Base-by-base conservation (phyloP, 2,888 invertebrate genomes). In the Lasius platythorax region DNA sequence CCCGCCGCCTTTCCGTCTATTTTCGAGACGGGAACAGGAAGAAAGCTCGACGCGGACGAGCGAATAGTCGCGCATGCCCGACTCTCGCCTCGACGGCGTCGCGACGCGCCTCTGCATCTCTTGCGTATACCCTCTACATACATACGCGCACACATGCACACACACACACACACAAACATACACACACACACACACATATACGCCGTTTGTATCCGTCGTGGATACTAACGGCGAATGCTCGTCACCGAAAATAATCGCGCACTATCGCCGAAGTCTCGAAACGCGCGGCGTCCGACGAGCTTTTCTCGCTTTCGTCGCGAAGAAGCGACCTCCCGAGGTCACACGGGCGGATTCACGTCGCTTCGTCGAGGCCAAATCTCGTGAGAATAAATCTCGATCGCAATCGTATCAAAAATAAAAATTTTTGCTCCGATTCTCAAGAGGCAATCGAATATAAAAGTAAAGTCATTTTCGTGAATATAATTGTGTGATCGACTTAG, bases 181-280 rank as follows among this genome's bases (percentile, higher is more conserved):
- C 23, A 23, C 23, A 23, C 23, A 23, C 53, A 40, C 58, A 11
- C 6, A 18, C 28, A 37, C 33, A 18, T 79, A 72, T 64, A 70
- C 82, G 83, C 76, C 53, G 73, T 28, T 84, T 73, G 66, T 70
- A 50, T 83, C 63, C 89, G 86, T 86, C 88, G 90, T 87, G 90
- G 91, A 92, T 91, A 90, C 90, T 82, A 88, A 85, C 89, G 89
- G 85, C 87, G 91, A 87, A 88, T 84, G 87, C 91, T 90, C 82
- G 75, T 88, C 82, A 89, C 90, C 92, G 87, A 92, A 92, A 92
- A 92, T 92, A 92, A 90, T 89, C 87, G 85, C 83, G 84, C 85
- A 85, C 84, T 84, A 85, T 84, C 85, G 84, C 66, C 82, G 86
- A 64, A 84, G 87, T 82, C 82, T 64, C 76, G 64, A 88, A 78